These are phyloP conservation scores for Paragorgia papillata DNA, from an alignment of 92 coral and sea anemone genomes.

Conservation along the genomic window DNA sequence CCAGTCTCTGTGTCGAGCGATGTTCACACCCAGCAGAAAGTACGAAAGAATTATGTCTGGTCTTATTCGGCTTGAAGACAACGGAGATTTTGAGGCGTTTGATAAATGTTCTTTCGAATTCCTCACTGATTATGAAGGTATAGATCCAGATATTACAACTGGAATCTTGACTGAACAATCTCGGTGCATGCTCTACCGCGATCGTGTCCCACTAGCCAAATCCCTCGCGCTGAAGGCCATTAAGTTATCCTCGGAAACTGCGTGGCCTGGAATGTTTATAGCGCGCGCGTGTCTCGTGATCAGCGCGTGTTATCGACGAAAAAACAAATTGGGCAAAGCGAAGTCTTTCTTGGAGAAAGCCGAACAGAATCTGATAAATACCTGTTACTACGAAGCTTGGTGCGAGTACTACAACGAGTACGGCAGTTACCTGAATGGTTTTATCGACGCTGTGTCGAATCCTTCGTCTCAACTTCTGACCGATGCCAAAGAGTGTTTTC, in stretches of 20 bases:
- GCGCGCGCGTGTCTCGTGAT: conserved; percentile 14
- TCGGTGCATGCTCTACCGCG: not conserved
- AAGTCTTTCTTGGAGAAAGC: conserved; percentile 1
- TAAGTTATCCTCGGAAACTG: conserved; percentile 12
- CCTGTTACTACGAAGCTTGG: not conserved
- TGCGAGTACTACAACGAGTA: not conserved
- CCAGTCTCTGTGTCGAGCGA: conserved; percentile 10
- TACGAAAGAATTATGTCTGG: not conserved
- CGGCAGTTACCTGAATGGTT: conserved; percentile 3
- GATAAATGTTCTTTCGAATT: not conserved
- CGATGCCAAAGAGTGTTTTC: conserved; percentile 3
- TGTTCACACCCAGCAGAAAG: not conserved
- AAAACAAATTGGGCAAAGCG: conserved; percentile 5
- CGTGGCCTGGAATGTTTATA: conserved; percentile 9
- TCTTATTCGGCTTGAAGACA: conserved; percentile 8
- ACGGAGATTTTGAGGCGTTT: conserved; percentile 11
- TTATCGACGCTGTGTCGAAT: not conserved
- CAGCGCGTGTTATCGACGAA: not conserved
- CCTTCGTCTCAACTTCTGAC: not conserved
- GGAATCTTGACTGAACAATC: not conserved
- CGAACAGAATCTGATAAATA: not conserved
- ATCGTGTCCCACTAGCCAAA: not conserved
- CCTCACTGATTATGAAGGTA: not conserved
- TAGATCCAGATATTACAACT: not conserved
- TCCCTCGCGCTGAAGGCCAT: conserved; percentile 20